These are phyloP conservation scores for Falcaria lacertinaria DNA, from an alignment of 2,888 invertebrate species.

Conservation along the genomic window DNA sequence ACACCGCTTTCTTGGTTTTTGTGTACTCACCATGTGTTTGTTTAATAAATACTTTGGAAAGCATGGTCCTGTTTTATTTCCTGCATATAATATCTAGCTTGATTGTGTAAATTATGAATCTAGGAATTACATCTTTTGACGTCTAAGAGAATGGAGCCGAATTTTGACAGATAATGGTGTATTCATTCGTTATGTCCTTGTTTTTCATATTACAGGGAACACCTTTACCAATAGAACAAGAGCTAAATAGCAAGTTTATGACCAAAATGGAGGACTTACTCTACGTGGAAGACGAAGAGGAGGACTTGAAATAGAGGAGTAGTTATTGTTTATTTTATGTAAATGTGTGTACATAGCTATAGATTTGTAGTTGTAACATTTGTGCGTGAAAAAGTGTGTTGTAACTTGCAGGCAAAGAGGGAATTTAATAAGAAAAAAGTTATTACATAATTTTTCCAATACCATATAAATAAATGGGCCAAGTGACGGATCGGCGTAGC, in stretches of 20 bases:
- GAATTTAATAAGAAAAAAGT: not conserved
- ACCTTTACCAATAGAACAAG: slow-evolving; percentile 41
- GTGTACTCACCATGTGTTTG: slow-evolving; percentile 35
- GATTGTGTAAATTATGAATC: no score
- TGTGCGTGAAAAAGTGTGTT: slow-evolving; percentile 24
- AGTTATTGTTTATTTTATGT: slow-evolving; percentile 10
- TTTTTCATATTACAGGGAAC: slow-evolving; percentile 39
- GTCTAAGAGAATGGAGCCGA: no score
- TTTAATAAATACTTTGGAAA: slow-evolving; percentile 38
- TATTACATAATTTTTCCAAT: not conserved
- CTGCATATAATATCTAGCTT: not conserved
- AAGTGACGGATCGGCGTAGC: no score
- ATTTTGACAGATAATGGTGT: no score
- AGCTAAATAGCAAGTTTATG: slow-evolving; percentile 60
- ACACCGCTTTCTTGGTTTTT: slow-evolving; percentile 29
- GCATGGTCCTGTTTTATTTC: slow-evolving; percentile 9
- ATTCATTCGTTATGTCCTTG: not conserved
- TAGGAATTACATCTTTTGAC: no score
- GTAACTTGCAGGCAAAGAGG: slow-evolving; percentile 2
- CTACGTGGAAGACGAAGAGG: slow-evolving; percentile 69
- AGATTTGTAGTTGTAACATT: slow-evolving; percentile 33
- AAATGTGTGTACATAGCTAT: slow-evolving; percentile 21
- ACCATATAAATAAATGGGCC: no score
- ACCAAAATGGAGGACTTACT: slow-evolving; percentile 67
- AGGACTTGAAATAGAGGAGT: slow-evolving; percentile 55